These are phyloP conservation scores for Danaus plexippus DNA, from an alignment of 1,140 invertebrate genomes.

Conservation along the genomic window DNA sequence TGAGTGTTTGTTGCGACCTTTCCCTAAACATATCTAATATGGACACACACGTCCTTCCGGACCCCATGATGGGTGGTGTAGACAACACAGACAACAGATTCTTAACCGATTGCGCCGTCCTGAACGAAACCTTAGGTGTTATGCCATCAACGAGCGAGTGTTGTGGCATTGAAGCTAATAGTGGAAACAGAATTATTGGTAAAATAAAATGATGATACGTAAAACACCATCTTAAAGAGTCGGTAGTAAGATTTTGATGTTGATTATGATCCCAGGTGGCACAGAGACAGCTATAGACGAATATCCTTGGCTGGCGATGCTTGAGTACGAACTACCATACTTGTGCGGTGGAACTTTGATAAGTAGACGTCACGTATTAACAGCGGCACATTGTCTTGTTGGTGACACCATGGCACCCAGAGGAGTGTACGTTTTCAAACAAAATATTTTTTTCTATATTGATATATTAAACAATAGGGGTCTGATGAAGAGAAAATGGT, in stretches of 20 bases:
- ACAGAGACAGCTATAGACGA: slow-evolving; percentile 33
- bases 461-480: no score
- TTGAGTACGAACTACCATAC: slow-evolving; percentile 31
- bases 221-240: not conserved
- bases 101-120: slow-evolving; percentile 8
- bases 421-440: slow-evolving; percentile 26
- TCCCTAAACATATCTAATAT: not conserved
- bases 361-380: slow-evolving; percentile 74
- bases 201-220: slow-evolving; percentile 9
- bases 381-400: slow-evolving; percentile 77
- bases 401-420: slow-evolving; percentile 25
- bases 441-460: no score
- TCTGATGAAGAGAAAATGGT: not conserved
- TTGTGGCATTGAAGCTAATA: slow-evolving; percentile 36
- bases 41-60: slow-evolving; percentile 3
- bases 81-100: not conserved
- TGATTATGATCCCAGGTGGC: slow-evolving; percentile 30
- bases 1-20: slow-evolving; percentile 34
- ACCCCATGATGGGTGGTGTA: not conserved
- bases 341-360: slow-evolving; percentile 75
- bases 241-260: not conserved
- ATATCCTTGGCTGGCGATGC: slow-evolving; percentile 46
- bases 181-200: slow-evolving; percentile 43
- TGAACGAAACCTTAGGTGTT: slow-evolving; percentile 11
- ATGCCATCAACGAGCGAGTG: slow-evolving; percentile 22